Conservation (phyloP, 64 coral and sea anemone species). For the Anthopleura sola region DNA sequence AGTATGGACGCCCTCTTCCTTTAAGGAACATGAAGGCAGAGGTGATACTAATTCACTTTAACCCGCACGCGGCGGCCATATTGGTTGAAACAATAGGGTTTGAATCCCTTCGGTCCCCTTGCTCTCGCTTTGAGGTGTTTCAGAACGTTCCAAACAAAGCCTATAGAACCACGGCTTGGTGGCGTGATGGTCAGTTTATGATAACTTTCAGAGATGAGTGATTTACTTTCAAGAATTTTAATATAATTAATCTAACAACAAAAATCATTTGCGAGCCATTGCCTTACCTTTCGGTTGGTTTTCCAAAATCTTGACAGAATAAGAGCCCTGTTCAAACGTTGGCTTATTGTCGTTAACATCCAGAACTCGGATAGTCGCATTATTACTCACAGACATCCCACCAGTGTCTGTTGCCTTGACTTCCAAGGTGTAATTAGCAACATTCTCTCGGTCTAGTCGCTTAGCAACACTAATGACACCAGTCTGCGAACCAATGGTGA, state of each 20-base stretch:
- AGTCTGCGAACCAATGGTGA: slow-evolving; percentile 55
- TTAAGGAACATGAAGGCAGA: too few species aligned
- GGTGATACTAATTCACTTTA: too few species aligned
- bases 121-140: too few species aligned
- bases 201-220: too few species aligned
- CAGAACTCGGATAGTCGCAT: slow-evolving; percentile 56
- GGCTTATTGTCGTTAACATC: slow-evolving; percentile 95
- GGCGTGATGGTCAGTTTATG: too few species aligned
- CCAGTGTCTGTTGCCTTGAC: slow-evolving; percentile 61
- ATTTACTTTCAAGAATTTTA: too few species aligned
- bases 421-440: slow-evolving; percentile 56
- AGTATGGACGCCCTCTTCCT: too few species aligned
- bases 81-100: too few species aligned
- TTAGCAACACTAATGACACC: slow-evolving; percentile 66
- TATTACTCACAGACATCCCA: slow-evolving; percentile 55
- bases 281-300: slow-evolving; percentile 51
- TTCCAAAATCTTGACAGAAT: slow-evolving; percentile 40
- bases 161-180: too few species aligned
- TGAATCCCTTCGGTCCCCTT: too few species aligned
- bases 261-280: not conserved
- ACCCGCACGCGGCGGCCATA: too few species aligned
- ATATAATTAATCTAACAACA: not conserved
- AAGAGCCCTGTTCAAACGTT: slow-evolving; percentile 26
- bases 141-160: too few species aligned
- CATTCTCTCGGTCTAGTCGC: slow-evolving; percentile 82